Conservation (phyloP, 2,113 vertebrate species). For the Solenodon paradoxus region DNA sequence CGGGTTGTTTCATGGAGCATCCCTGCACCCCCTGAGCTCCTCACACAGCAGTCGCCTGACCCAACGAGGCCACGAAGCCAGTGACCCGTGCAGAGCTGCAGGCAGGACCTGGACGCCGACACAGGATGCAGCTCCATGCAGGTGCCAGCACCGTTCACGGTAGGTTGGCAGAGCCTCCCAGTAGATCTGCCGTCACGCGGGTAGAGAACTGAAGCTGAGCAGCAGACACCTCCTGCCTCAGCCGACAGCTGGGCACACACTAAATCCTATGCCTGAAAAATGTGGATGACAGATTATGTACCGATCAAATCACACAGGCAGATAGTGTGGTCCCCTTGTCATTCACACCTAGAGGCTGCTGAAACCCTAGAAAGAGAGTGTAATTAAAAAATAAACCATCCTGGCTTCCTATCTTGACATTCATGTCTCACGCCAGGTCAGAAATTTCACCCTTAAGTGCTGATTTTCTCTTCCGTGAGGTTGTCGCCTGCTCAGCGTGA, state of each 20-base stretch:
- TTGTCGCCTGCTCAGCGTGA: neutral
- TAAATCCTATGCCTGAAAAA: neutral
- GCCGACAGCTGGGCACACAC: accelerated
- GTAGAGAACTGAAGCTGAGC: accelerated
- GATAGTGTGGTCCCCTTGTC: neutral
- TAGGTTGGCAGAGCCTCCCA: neutral
- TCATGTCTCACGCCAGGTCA: neutral
- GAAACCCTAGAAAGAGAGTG: conserved; percentile 21
- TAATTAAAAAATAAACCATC: neutral
- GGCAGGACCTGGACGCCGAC: neutral
- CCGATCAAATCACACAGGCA: neutral
- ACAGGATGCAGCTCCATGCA: neutral
- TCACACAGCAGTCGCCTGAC: neutral
- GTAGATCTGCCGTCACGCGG: accelerated
- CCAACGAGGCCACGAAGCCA: accelerated
- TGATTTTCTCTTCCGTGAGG: neutral
- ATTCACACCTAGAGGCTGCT: neutral
- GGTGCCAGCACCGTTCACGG: accelerated
- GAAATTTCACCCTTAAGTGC: neutral
- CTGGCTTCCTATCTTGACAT: neutral
- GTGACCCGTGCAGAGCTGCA: accelerated
- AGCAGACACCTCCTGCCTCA: accelerated
- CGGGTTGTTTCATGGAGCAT: neutral
- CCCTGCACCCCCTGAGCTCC: accelerated
- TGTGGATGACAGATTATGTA: neutral